These are phyloP conservation scores for Margarornis squamiger DNA, from an alignment of 2,797 vertebrate species.

Conservation along the genomic window DNA sequence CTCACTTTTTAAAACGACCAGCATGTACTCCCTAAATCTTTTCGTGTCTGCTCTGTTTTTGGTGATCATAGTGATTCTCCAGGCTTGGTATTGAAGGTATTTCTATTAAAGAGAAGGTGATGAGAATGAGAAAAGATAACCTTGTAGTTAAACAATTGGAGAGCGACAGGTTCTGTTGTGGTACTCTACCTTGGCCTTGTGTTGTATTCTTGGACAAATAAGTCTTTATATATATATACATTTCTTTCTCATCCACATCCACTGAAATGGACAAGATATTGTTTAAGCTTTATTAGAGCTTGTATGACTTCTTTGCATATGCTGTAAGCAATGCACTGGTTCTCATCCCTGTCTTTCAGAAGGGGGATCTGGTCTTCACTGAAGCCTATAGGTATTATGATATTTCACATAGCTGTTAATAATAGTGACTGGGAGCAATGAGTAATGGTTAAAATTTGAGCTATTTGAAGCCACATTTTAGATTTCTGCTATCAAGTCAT, in stretches of 20 bases:
- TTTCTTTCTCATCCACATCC: not conserved
- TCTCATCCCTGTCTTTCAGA: not conserved
- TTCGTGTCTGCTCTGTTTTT: not conserved
- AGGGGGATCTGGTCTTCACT: not conserved
- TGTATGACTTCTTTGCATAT: not conserved
- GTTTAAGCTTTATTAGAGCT: not conserved
- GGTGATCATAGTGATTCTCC: not conserved
- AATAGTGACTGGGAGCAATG: not conserved
- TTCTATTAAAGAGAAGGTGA: not conserved
- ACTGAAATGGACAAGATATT: not conserved
- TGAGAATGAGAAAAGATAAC: not conserved
- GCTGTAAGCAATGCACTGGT: not conserved
- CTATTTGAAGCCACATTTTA: slow-evolving; percentile 12
- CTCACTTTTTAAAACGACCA: not conserved
- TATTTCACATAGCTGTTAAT: slow-evolving; percentile 6
- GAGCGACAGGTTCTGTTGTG: not conserved
- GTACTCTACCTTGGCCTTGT: not conserved
- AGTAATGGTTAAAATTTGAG: slow-evolving; percentile 7
- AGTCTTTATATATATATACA: not conserved
- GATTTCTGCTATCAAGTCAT: slow-evolving; percentile 11
- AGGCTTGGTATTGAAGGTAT: not conserved
- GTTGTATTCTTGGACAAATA: not conserved
- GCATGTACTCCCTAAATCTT: not conserved
- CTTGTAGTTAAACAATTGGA: not conserved
- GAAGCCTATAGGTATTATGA: not conserved